Base-by-base conservation (phyloP, 2,888 invertebrate species). In the Yponomeuta sedellus region DNA sequence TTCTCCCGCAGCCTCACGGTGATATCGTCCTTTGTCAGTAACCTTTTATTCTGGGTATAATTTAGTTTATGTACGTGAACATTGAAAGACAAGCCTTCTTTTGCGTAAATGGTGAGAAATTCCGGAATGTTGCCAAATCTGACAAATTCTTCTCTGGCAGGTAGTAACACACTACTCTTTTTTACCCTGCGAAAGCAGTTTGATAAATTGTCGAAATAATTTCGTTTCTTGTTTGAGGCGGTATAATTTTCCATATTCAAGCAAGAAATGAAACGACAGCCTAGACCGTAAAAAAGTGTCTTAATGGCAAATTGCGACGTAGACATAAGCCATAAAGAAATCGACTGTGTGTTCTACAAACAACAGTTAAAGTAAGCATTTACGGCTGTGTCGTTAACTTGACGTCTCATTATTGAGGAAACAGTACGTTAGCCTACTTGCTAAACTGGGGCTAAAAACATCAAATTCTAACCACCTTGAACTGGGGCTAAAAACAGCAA, bases 1-100 rank as follows among this genome's bases (percentile, higher is more conserved):
- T 62, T 62, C 62, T 62, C 62, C 28, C 16, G 19, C 10, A 12
- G 20, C 11, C 59, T 59, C 59, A 25, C 59, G 59, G 25, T 59
- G 25, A 59, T 59, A 59, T 59, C 25, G 25, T 59, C 11, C 19
- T 59, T 59, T 20, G 59, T 52, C 4, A 16, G 12, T 1, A 34
- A 34, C 34, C 34, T 1, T 34, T 34, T 8, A 34, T 34, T 8
- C 1, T 34, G 34, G 34, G 8, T 8, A 8, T 34, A 8, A 5
- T 34, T 34, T 34, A 34, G 34, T 8, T 34, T 25, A 25, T 5
- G 1, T 34, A 34, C 34, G 6, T 34, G 34, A 8, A 34, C 34
- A 34, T 34, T 34, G 6, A 8, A 8, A 34, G 10, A 8, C 5
- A 34, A 8, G 6, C 6, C 34, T 34, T 34, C 34, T 6, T 34